phyloP scores from a whole-genome alignment of 2,113 vertebrate species.

The Brachyhypopomus gauderio region DNA sequence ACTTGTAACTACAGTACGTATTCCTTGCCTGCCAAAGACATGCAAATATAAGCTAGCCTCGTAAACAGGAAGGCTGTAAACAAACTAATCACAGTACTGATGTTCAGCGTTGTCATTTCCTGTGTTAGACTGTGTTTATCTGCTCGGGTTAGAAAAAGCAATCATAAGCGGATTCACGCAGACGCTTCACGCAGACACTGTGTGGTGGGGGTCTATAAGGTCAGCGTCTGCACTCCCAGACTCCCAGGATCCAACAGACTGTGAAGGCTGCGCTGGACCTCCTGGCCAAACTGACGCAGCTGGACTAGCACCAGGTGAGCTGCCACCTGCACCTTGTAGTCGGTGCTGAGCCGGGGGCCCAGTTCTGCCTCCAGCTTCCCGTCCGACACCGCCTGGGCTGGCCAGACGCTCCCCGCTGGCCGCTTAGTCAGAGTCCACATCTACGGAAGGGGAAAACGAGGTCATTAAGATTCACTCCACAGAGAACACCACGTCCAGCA shows the following conservation, averaged over 20 bases:
- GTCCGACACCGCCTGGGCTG: not conserved
- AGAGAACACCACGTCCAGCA: too few species aligned
- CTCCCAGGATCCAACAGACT: constrained; percentile 32
- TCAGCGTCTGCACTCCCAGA: too few species aligned
- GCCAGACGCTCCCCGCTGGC: not conserved
- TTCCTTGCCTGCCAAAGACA: too few species aligned
- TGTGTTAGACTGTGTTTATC: not conserved
- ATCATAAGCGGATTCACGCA: too few species aligned
- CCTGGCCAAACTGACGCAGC: constrained; percentile 63
- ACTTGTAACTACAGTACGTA: too few species aligned
- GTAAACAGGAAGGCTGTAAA: not conserved
- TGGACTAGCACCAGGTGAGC: constrained; percentile 68
- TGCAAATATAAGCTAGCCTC: too few species aligned
- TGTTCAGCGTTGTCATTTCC: not conserved
- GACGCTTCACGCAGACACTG: too few species aligned
- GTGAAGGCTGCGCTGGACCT: constrained; percentile 60
- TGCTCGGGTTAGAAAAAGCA: too few species aligned
- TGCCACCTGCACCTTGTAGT: constrained; percentile 68
- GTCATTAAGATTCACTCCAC: not conserved
- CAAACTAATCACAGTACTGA: not conserved
- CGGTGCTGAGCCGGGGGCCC: constrained; percentile 32
- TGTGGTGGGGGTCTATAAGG: too few species aligned
- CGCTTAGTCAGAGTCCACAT: constrained; percentile 55
- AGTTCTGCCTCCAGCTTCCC: constrained; percentile 5
- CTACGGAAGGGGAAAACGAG: constrained; percentile 42